Base-by-base conservation (phyloP, 2,888 invertebrate species). In the Chorisops tibialis region DNA sequence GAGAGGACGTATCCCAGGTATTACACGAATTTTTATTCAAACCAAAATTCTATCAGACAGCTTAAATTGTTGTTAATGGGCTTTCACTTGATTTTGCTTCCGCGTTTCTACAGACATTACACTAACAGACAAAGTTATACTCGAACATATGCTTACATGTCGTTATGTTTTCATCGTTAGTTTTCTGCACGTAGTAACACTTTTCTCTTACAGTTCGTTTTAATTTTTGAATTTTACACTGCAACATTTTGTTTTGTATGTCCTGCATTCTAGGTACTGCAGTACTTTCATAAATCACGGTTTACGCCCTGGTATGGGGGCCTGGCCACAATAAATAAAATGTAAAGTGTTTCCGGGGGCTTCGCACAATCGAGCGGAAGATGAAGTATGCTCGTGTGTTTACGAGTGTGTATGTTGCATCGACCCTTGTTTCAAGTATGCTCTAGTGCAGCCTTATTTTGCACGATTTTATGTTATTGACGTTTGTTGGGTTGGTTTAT, bases 1-100 rank as follows among this genome's bases (percentile, higher is more conserved):
- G 47, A 59, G 22, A 59, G 48, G 48, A 59, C 59, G 21, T 59
- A 59, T 43, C 56, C 56, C 43, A 56, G 56, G 56, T 56, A 54
- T 39, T 16, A 50, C 35, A 50, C 16, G 30, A 19, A 39, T 52
- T 52, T 39, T 21, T 38, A 38, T 38, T 12, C 18, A 16, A 18
- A 4, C 38, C 19, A 19, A 12, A 41, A 11, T 6, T 3, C 12
- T 14, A 22, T n/a, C 19, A 45, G 56, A 56, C 43, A 30, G 45
- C 43, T 56, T 54, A 9, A n/a, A 11, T 50, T 41, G 41, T 16
- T 41, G 21, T 58, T 58, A 58, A 58, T 58, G 58, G 45, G 58
- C 58, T 58, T 58, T 19, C 47, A 16, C 58, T 47, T 58, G n/a
- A 48, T 59, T 35, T 19, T 50, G 39, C 39, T 39, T 16, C 16